phyloP scores from a whole-genome alignment of 2,888 invertebrate genomes.

The Amiota minor region DNA sequence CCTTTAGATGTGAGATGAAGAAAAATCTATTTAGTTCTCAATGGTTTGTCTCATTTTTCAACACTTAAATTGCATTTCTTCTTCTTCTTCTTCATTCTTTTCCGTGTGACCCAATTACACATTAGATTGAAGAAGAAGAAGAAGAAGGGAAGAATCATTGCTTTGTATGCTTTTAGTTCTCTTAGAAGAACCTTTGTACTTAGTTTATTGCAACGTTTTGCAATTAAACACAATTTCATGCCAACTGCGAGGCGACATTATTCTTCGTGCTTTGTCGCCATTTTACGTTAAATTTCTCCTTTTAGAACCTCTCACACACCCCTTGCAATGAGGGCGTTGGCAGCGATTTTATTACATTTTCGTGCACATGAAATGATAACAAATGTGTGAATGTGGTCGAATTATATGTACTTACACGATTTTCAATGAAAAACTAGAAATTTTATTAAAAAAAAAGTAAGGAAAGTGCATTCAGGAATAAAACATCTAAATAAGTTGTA shows the following conservation, averaged over 20 bases:
- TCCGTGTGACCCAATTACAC: slow-evolving; percentile 21
- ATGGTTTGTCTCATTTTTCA: slow-evolving; percentile 12
- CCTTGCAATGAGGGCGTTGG: neutral
- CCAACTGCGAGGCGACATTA: slow-evolving; percentile 7
- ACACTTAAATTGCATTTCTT: slow-evolving; percentile 8
- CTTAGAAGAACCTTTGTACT: neutral
- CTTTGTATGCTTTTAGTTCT: neutral
- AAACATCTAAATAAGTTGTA: too few relatives aligned
- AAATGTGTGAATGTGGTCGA: slow-evolving; percentile 17
- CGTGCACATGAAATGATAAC: slow-evolving; percentile 8
- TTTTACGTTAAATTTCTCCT: neutral
- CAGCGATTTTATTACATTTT: slow-evolving; percentile 17
- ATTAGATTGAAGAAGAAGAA: too few relatives aligned
- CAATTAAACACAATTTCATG: slow-evolving; percentile 20
- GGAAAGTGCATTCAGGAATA: too few relatives aligned
- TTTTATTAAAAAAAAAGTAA: too few relatives aligned
- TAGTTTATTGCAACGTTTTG: slow-evolving; percentile 19
- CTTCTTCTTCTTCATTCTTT: too few relatives aligned
- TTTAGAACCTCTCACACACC: neutral
- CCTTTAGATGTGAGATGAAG: neutral
- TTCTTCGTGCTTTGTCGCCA: neutral
- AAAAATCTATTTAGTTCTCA: neutral
- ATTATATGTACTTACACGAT: neutral
- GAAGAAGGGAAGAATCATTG: too few relatives aligned
- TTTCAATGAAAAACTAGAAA: too few relatives aligned